Conservation (phyloP, 2,797 vertebrate species). For the Bradypodion ventrale region DNA sequence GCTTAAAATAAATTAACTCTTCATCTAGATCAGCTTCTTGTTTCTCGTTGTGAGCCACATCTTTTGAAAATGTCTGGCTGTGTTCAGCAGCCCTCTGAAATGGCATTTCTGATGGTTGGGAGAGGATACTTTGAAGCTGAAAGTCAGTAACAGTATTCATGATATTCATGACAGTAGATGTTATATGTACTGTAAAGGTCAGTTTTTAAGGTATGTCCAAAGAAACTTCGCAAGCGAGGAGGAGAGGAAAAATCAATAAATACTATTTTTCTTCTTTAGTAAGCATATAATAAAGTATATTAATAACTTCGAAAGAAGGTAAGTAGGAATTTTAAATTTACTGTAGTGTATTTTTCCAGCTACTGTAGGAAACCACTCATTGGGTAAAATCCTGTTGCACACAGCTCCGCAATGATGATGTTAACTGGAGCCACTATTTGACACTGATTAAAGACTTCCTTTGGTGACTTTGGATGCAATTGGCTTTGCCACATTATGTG, state of each 20-base stretch:
- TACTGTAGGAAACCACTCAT: background rate
- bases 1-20: slow-evolving; percentile 9
- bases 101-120: background rate
- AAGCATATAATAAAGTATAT: background rate
- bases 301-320: background rate
- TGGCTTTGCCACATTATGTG: no score
- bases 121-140: slow-evolving; percentile 9
- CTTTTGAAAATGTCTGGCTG: slow-evolving; percentile 8
- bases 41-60: background rate
- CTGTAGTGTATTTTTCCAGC: background rate
- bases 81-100: background rate
- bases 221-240: background rate
- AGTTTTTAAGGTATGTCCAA: background rate
- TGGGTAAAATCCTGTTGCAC: background rate
- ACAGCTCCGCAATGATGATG: background rate
- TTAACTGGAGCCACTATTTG: no score
- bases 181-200: slow-evolving; percentile 1
- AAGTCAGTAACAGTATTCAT: background rate
- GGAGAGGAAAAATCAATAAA: background rate
- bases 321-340: background rate
- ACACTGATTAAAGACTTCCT: no score
- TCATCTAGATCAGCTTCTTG: background rate
- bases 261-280: background rate
- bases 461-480: no score
- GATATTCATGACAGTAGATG: background rate